A percentile compares a stretch with the other conserved stretches of the same genome.
Evolutionary conservation across 2,797 vertebrate species (phyloP).

Genomic region (Parauchenoglanis ngamensis): DNA sequence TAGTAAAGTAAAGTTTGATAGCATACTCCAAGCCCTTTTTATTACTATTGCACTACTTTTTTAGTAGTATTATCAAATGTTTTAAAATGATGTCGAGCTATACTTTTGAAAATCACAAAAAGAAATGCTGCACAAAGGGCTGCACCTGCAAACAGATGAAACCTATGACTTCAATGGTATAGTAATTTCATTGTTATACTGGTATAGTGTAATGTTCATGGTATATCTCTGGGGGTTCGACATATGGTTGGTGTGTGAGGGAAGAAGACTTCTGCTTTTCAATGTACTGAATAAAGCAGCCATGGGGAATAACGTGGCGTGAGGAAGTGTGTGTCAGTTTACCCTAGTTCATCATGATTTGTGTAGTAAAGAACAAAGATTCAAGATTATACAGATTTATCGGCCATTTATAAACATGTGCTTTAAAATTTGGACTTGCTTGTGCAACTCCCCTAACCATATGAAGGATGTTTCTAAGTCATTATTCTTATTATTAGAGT

Average conservation of each 20-base stretch:
- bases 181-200: neutral
- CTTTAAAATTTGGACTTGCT: neutral
- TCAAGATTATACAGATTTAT: conserved; percentile 9
- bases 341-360: conserved; percentile 16
- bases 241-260: conserved; percentile 9
- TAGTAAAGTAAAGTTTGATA: neutral
- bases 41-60: neutral
- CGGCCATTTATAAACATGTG: conserved; percentile 10
- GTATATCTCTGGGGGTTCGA: neutral
- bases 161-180: neutral
- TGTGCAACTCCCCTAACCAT: neutral
- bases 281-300: neutral
- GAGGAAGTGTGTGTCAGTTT: conserved; percentile 5
- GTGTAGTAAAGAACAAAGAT: conserved; percentile 8
- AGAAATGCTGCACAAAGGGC: neutral
- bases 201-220: neutral
- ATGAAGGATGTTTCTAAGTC: neutral
- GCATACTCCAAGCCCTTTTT: neutral
- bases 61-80: neutral
- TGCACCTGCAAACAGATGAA: neutral
- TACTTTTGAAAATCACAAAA: neutral
- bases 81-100: neutral
- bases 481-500: conserved; percentile 5
- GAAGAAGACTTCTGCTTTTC: neutral
- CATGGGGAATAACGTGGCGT: neutral